Evolutionary conservation across 2,797 vertebrate genomes (phyloP).

Genomic region (Lophotriccus pileatus): DNA sequence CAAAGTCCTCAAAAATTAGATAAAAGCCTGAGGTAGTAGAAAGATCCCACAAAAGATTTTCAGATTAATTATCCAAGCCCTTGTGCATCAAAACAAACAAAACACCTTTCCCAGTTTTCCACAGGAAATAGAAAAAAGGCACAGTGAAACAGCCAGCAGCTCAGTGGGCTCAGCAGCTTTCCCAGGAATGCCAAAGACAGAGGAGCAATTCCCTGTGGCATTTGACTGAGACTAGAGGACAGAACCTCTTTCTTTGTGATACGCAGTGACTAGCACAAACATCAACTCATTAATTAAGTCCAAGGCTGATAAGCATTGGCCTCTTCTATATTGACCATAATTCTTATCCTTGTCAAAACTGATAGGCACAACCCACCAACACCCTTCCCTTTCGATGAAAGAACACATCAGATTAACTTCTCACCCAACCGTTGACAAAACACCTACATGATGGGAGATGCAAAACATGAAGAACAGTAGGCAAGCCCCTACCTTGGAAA

Average conservation of each 20-base stretch:
- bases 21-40: background rate
- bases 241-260: background rate
- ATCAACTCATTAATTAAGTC: background rate
- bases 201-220: background rate
- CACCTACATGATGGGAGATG: background rate
- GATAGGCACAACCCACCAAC: background rate
- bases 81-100: background rate
- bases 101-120: background rate
- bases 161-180: background rate
- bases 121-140: background rate
- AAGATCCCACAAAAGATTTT: background rate
- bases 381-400: background rate
- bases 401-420: background rate
- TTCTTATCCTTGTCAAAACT: background rate
- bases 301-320: background rate
- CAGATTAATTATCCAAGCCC: background rate
- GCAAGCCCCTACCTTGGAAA: background rate
- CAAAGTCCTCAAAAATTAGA: background rate
- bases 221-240: background rate
- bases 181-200: background rate
- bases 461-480: background rate
- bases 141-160: background rate
- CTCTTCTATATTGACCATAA: background rate
- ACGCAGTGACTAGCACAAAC: background rate
- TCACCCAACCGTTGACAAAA: background rate